Conservation (phyloP, 2,888 invertebrate genomes). For the Hemistola chrysoprasaria region DNA sequence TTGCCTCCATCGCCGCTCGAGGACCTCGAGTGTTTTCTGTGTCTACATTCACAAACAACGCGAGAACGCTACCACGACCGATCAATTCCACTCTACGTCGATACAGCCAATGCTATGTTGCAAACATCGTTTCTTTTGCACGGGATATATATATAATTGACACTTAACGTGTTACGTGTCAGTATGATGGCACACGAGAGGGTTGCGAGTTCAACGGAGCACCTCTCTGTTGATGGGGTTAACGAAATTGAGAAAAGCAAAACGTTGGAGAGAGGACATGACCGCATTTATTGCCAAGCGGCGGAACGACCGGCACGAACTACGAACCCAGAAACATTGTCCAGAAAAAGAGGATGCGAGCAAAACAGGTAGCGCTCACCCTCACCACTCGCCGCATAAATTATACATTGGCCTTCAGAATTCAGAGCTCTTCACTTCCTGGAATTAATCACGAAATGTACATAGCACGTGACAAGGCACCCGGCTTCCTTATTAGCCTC, state of each 20-base stretch:
- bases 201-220: conserved; percentile 60
- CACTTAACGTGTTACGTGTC: conserved; percentile 58
- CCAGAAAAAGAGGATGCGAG: conserved; percentile 11
- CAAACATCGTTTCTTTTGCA: background rate
- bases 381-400: conserved; percentile 30
- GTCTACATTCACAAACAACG: conserved; percentile 37
- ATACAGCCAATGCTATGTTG: conserved; percentile 11
- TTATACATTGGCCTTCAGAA: conserved; percentile 38
- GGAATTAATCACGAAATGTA: conserved; percentile 57
- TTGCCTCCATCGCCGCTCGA: conserved; percentile 20
- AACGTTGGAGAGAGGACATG: conserved; percentile 57
- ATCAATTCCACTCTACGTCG: conserved; percentile 8
- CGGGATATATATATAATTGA: conserved; percentile 62
- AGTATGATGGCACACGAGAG: conserved; percentile 54
- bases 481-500: conserved; percentile 34
- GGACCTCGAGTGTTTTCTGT: conserved; percentile 42
- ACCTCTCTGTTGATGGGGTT: conserved; percentile 69
- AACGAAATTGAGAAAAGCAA: conserved; percentile 76
- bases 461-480: conserved; percentile 43
- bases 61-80: conserved; percentile 17
- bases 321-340: conserved; percentile 26
- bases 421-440: conserved; percentile 32
- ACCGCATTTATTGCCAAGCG: conserved; percentile 57
- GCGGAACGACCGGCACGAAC: conserved; percentile 41
- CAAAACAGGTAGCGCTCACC: conserved; percentile 28